Conservation (phyloP, 2,113 vertebrate species). For the Dipodomys merriami region DNA sequence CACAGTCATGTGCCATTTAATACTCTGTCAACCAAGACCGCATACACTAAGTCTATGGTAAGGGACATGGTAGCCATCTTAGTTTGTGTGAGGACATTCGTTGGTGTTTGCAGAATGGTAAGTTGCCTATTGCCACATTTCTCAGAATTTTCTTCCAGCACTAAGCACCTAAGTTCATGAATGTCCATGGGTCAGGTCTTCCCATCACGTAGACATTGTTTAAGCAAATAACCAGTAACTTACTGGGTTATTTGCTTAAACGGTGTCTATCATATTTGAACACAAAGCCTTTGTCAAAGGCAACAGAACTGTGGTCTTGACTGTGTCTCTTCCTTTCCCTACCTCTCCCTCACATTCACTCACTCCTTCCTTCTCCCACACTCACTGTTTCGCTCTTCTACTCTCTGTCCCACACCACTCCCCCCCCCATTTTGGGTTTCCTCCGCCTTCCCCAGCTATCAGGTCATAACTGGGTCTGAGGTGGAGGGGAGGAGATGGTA, state of each 20-base stretch:
- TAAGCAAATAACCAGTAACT: conserved; percentile 89
- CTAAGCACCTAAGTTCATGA: neutral
- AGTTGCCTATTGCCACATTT: neutral
- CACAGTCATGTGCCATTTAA: neutral
- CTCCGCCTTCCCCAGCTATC: conserved; percentile 90
- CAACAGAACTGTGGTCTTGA: conserved; percentile 54
- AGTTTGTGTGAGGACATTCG: neutral
- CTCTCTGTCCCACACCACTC: conserved; percentile 70
- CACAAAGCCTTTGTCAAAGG: no score
- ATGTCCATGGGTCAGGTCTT: conserved; percentile 62
- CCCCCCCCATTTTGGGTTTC: conserved; percentile 66
- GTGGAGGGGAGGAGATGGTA: neutral
- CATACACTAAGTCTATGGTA: neutral
- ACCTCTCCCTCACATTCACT: conserved; percentile 73
- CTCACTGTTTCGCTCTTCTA: conserved; percentile 75
- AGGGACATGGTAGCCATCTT: no score
- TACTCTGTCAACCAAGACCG: neutral
- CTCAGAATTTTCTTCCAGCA: neutral
- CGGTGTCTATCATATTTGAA: no score
- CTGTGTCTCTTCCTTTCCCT: conserved; percentile 82
- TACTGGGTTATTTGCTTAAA: neutral
- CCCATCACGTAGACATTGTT: conserved; percentile 85
- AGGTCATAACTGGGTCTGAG: conserved; percentile 68
- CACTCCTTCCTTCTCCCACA: conserved; percentile 82
- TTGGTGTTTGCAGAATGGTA: neutral